phyloP scores from a whole-genome alignment of 2,113 vertebrate genomes.

The Aythya baeri region DNA sequence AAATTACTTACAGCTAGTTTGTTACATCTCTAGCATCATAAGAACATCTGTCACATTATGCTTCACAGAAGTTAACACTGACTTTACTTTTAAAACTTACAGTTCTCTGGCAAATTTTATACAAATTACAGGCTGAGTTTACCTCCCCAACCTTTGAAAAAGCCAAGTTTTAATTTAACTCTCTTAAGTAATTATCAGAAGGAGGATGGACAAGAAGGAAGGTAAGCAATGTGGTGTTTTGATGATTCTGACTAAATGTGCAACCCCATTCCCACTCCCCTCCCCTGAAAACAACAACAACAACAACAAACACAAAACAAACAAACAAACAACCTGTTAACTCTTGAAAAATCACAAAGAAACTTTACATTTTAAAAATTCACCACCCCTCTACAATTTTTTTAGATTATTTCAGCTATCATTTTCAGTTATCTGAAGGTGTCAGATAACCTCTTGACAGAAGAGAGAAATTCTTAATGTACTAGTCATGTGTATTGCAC shows the following conservation, averaged over 20 bases:
- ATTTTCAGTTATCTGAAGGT: background rate
- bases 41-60: conserved; percentile 57
- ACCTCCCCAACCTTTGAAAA: background rate
- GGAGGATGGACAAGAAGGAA: background rate
- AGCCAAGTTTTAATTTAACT: background rate
- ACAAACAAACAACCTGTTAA: background rate
- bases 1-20: conserved; percentile 61
- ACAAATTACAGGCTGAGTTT: background rate
- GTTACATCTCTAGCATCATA: conserved; percentile 30
- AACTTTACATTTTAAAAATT: background rate
- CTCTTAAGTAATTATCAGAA: background rate
- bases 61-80: background rate
- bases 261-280: too few relatives aligned
- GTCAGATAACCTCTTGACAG: background rate
- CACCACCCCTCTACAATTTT: background rate
- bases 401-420: background rate
- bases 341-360: background rate
- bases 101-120: background rate
- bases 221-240: background rate
- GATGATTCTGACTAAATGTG: background rate
- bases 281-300: too few relatives aligned
- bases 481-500: background rate
- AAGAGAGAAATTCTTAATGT: background rate
- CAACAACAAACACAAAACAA: too few relatives aligned
- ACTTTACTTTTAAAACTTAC: background rate